Percentiles rank a stretch among this genome's conserved stretches.
Conservation (phyloP, 2,113 vertebrate species). For the Myrmecophaga tridactyla region DNA sequence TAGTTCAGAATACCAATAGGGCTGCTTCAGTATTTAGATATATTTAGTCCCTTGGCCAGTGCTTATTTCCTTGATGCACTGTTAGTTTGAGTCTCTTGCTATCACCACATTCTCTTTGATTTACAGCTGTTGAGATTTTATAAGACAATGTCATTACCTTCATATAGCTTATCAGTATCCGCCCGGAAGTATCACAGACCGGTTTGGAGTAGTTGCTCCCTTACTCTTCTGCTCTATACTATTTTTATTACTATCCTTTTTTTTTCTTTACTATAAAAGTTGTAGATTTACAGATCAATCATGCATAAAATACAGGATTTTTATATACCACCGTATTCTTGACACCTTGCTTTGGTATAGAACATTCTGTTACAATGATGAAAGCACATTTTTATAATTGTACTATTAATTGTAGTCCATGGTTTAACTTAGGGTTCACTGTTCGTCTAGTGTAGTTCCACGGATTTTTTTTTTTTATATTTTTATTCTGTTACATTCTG, state of each 20-base stretch:
- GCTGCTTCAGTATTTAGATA: not conserved
- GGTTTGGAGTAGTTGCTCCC: not conserved
- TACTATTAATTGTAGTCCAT: no score
- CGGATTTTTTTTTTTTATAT: no score
- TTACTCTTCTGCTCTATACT: not conserved
- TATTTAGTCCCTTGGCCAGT: not conserved
- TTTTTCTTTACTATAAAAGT: no score
- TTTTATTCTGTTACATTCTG: no score
- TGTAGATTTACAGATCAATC: no score
- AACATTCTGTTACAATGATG: no score
- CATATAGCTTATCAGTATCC: not conserved
- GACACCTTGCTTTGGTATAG: no score
- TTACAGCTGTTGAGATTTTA: not conserved
- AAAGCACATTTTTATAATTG: no score
- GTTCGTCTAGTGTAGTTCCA: no score
- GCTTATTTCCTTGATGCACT: not conserved
- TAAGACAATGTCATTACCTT: not conserved
- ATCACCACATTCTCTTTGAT: not conserved
- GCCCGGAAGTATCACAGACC: not conserved
- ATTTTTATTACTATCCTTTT: not conserved
- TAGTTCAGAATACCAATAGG: not conserved
- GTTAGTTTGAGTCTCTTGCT: not conserved
- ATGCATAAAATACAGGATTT: no score
- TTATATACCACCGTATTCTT: no score
- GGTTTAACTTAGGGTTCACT: no score